Percentiles rank a stretch among this genome's conserved stretches.
Conservation (phyloP, 2,113 vertebrate species). For the Choloepus hoffmanni region DNA sequence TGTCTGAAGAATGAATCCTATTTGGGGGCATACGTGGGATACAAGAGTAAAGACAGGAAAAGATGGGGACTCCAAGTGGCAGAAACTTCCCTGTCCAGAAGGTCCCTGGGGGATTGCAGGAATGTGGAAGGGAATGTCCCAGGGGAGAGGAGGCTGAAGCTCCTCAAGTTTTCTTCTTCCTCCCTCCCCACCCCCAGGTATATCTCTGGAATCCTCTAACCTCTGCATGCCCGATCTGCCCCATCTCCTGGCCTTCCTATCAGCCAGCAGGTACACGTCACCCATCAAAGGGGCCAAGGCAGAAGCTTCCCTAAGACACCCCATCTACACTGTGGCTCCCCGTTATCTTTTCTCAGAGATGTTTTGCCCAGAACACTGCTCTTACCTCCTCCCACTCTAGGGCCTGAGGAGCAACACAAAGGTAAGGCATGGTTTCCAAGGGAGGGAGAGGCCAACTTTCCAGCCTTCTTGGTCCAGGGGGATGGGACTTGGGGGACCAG, state of each 20-base stretch:
- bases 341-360: constrained; percentile 85
- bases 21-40: constrained; percentile 31
- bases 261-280: constrained; percentile 89
- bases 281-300: neutral
- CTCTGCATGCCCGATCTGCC: constrained; percentile 89
- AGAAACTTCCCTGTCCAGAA: neutral
- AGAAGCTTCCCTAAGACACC: neutral
- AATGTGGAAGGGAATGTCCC: neutral
- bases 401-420: neutral
- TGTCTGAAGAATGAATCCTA: neutral
- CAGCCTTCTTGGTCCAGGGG: neutral
- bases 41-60: neutral
- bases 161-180: neutral
- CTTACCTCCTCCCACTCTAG: constrained; percentile 54
- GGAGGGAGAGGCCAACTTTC: neutral
- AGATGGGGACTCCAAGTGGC: neutral
- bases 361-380: constrained; percentile 88
- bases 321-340: neutral
- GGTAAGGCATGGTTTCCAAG: constrained; percentile 9
- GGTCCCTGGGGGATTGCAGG: neutral
- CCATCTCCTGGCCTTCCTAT: constrained; percentile 90
- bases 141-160: neutral
- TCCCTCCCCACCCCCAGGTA: constrained; percentile 79
- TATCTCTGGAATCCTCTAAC: constrained; percentile 88
- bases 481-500: neutral